Evolutionary conservation across 2,888 invertebrate genomes (phyloP), one percentile per base, ranked within the genome.

Genomic region (Drosophila suboccidentalis): DNA sequence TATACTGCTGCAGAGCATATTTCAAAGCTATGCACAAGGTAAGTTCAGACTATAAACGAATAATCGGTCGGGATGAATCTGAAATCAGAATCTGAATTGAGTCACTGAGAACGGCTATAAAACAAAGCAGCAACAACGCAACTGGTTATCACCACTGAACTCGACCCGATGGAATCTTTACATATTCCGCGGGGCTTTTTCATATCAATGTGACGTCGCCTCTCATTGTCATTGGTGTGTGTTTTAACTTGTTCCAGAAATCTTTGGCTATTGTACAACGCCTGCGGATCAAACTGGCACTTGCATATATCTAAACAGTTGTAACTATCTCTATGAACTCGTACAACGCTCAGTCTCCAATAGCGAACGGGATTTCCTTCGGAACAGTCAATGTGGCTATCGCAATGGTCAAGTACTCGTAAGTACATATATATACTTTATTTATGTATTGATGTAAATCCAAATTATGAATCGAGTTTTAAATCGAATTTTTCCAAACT

Each of bases 321-420:
- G 91, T 49, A 63, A 58, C 2, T 78, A 76, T 44, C 79, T 91
- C 1, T 91, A 72, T 50, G 61, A 87, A 0, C 49, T 90, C 3
- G 69, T 91, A 4, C 54, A 67, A n/a, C 76, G 49, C 1, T 51
- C 68, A 1, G 15, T 90, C 9, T 58, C 80, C 0, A 4, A 58
- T 1, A 44, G 59, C 13, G 79, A 90, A 11, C 84, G 80, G 11
- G 9, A 0, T 4, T 94, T 94, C 63, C 92, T 97, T 43, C 92
- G 94, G 54, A 91, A 92, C 44, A 94, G 96, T 8, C 95, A 95
- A 75, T 96, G 97, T 85, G 96, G 96, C 1, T 95, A 94, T 82
- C 91, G 93, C 1, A 94, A 94, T 0, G 90, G 83, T 6, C 87
- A 84, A 32, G 90, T 91, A 13, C 54, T 87, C 44, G 90, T 77